phyloP scores from a whole-genome alignment of 2,888 invertebrate genomes.

The Scaptomyza reducta region DNA sequence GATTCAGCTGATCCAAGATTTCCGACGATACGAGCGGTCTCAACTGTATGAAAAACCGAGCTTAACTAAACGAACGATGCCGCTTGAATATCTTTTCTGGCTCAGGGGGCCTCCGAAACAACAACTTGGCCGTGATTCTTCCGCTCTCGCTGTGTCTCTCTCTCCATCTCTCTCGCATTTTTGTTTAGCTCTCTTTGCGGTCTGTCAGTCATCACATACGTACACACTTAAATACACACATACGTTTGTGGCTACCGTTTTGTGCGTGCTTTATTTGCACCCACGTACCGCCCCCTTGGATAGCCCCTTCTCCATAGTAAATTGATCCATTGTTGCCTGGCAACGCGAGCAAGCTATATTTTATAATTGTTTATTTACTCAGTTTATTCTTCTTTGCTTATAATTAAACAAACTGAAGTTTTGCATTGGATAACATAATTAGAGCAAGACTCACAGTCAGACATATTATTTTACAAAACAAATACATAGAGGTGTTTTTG shows the following conservation, averaged over 20 bases:
- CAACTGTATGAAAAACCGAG: constrained; percentile 63
- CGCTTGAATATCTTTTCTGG: constrained; percentile 54
- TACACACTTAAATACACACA: background rate
- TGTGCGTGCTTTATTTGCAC: constrained; percentile 46
- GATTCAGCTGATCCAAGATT: background rate
- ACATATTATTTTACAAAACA: background rate
- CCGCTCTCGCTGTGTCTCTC: constrained; percentile 22
- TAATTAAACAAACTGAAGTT: constrained; percentile 16
- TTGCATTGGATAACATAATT: constrained; percentile 3
- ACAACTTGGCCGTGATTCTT: constrained; percentile 61
- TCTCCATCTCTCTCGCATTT: background rate
- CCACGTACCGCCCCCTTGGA: background rate
- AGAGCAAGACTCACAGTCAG: background rate
- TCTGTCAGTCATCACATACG: constrained; percentile 55
- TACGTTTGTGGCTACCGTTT: constrained; percentile 32
- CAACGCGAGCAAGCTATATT: constrained; percentile 40
- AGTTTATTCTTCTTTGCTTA: constrained; percentile 3
- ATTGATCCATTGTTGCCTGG: constrained; percentile 35
- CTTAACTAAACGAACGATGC: constrained; percentile 62
- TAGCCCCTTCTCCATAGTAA: background rate
- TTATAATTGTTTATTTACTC: constrained; percentile 46
- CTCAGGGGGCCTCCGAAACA: constrained; percentile 21
- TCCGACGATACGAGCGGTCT: constrained; percentile 38
- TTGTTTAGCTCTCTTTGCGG: constrained; percentile 51
- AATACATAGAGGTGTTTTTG: no score